phyloP scores from a whole-genome alignment of 1,140 invertebrate genomes.

The Drosophila lacteicornis region DNA sequence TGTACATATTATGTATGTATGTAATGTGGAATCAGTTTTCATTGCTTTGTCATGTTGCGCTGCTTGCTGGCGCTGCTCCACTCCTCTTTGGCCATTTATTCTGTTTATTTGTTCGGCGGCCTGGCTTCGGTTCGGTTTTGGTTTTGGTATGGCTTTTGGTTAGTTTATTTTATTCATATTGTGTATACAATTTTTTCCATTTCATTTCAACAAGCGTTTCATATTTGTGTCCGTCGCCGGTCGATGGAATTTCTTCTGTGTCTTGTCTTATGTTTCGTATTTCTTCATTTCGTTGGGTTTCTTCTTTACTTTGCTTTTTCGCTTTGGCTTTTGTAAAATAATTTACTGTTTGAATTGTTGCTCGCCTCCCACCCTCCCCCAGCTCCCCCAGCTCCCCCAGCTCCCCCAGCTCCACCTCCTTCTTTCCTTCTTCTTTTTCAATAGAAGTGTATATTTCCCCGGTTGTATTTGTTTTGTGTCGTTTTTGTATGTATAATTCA shows the following conservation, averaged over 20 bases:
- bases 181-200: conserved; percentile 39
- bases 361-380: conserved; percentile 39
- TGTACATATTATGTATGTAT: conserved; percentile 22
- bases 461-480: conserved; percentile 5
- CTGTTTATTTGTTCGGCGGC: conserved; percentile 49
- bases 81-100: conserved; percentile 42
- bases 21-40: conserved; percentile 59
- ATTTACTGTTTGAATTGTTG: conserved; percentile 81
- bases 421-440: not conserved
- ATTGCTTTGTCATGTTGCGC: conserved; percentile 52
- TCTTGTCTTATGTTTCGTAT: conserved; percentile 46
- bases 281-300: conserved; percentile 46
- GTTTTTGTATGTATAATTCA: conserved; percentile 67
- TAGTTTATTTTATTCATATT: conserved; percentile 58
- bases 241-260: conserved; percentile 53
- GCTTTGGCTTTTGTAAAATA: conserved; percentile 76
- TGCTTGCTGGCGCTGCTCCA: conserved; percentile 9
- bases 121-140: conserved; percentile 16
- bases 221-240: conserved; percentile 35
- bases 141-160: conserved; percentile 34
- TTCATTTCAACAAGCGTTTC: conserved; percentile 45
- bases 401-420: not conserved
- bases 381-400: not conserved
- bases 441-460: conserved; percentile 26
- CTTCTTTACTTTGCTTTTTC: conserved; percentile 43